These are phyloP conservation scores for Mesocricetus auratus DNA, from an alignment of 2,113 vertebrate species.

Conservation along the genomic window DNA sequence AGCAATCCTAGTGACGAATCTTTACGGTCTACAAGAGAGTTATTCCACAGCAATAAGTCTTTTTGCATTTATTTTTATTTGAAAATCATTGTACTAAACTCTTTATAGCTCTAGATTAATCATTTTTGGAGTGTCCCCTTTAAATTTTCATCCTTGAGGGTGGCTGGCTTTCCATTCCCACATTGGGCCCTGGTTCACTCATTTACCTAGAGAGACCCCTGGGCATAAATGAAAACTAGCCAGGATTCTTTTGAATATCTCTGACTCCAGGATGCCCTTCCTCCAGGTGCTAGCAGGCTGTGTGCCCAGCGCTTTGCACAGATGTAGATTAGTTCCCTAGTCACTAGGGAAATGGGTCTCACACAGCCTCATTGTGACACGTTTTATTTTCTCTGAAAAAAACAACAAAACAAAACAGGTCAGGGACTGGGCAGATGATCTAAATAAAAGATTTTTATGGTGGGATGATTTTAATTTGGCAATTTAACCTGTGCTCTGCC, in stretches of 20 bases:
- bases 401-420: not conserved
- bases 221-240: not conserved
- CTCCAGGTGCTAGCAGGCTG: not conserved
- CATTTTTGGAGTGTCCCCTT: not conserved
- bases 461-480: not conserved
- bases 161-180: not conserved
- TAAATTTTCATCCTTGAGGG: not conserved
- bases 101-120: not conserved
- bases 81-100: not conserved
- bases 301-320: not conserved
- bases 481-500: not conserved
- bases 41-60: too few relatives aligned
- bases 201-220: not conserved
- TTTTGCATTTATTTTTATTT: constrained; percentile 22
- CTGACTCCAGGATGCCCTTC: not conserved
- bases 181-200: not conserved
- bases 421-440: not conserved
- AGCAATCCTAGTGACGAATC: too few relatives aligned
- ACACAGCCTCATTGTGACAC: too few relatives aligned
- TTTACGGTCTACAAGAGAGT: too few relatives aligned
- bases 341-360: not conserved
- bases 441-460: not conserved
- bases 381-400: not conserved
- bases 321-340: not conserved
- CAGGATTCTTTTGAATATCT: not conserved